These are phyloP conservation scores for Agrypnia vestita DNA, from an alignment of 1,140 invertebrate species.

Conservation along the genomic window DNA sequence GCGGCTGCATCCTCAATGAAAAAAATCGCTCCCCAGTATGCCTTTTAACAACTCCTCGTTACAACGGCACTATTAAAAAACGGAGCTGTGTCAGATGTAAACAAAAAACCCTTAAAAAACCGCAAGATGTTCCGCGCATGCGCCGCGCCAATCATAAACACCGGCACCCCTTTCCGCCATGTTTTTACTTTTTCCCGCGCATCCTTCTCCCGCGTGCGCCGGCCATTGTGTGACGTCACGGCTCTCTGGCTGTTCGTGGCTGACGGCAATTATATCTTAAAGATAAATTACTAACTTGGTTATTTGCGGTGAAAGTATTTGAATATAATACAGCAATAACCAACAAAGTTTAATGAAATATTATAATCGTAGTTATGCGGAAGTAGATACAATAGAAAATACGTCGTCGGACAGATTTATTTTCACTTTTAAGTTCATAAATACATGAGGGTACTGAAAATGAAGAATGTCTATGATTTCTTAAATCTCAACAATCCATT, in stretches of 20 bases:
- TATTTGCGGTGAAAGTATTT: conserved; percentile 29
- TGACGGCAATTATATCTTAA: conserved; percentile 3
- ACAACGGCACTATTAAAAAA: conserved; percentile 48
- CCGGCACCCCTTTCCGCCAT: conserved; percentile 53
- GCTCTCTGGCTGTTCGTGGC: conserved; percentile 32
- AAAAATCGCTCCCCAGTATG: conserved; percentile 28
- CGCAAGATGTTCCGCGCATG: conserved; percentile 52
- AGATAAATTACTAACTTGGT: conserved; percentile 16
- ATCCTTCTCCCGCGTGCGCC: conserved; percentile 38
- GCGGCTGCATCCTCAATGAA: conserved; percentile 16
- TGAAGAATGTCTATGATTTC: too few relatives aligned
- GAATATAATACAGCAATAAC: not conserved
- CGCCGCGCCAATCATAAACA: conserved; percentile 54
- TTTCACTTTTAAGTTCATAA: too few relatives aligned
- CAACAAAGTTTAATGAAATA: too few relatives aligned
- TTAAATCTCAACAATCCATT: too few relatives aligned
- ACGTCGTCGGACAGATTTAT: too few relatives aligned
- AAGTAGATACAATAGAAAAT: too few relatives aligned
- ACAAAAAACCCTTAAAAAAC: conserved; percentile 50
- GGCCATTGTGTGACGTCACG: conserved; percentile 25
- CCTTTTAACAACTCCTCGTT: conserved; percentile 27
- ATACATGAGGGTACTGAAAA: too few relatives aligned
- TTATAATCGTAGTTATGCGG: too few relatives aligned
- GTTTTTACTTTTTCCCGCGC: conserved; percentile 42
- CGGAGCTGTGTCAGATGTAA: conserved; percentile 40